Conservation (phyloP, 2,797 vertebrate species). For the Neomorphus geoffroyi region DNA sequence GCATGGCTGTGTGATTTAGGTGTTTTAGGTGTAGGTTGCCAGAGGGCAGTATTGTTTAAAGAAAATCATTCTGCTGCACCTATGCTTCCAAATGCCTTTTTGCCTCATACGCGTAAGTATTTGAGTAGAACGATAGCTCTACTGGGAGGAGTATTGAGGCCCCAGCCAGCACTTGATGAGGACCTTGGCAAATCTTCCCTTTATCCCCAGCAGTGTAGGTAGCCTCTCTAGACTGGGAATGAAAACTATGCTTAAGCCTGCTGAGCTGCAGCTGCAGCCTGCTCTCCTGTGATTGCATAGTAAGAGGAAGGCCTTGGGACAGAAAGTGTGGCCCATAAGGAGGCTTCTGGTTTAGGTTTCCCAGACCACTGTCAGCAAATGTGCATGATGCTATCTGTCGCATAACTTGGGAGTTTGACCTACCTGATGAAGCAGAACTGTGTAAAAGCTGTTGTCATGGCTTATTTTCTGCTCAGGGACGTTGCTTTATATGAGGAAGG, state of each 20-base stretch:
- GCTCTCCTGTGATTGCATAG: not conserved
- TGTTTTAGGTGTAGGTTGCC: not conserved
- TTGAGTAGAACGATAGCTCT: not conserved
- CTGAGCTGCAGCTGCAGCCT: not conserved
- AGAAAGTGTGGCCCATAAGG: not conserved
- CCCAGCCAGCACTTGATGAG: not conserved
- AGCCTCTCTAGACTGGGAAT: not conserved
- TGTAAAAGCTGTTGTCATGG: not conserved
- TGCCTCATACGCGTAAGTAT: not conserved
- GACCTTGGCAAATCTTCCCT: not conserved
- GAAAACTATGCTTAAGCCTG: not conserved
- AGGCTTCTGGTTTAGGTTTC: not conserved
- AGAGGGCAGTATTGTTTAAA: not conserved
- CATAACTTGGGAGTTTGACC: not conserved
- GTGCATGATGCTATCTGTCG: not conserved
- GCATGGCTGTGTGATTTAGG: not conserved
- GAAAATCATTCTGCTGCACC: not conserved
- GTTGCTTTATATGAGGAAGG: not conserved
- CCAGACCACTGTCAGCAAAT: not conserved
- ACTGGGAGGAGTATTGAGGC: not conserved
- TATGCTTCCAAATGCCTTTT: not conserved
- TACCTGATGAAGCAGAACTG: not conserved
- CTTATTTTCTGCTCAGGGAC: not conserved
- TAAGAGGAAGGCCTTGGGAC: not conserved
- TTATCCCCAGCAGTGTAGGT: not conserved